phyloP scores from a whole-genome alignment of 2,888 invertebrate species.

The Tetragnatha montana region DNA sequence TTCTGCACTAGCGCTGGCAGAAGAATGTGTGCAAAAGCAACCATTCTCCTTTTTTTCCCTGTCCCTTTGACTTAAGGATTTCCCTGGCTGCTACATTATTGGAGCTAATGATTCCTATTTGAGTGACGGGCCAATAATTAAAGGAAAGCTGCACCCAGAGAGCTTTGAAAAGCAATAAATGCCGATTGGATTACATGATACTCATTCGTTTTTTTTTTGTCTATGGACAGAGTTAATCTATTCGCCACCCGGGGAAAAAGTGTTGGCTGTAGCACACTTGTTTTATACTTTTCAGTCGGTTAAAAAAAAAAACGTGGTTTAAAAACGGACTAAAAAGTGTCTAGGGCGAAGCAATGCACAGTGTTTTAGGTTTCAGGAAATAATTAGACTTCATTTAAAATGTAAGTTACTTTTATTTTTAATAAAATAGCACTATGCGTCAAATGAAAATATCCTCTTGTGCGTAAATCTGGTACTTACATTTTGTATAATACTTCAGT shows the following conservation, averaged over 20 bases:
- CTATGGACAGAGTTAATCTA: not conserved
- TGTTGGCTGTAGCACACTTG: too few species aligned
- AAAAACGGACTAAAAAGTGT: too few species aligned
- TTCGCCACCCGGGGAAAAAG: not conserved
- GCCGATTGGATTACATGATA: constrained; percentile 30
- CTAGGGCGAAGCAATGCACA: too few species aligned
- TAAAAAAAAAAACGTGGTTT: too few species aligned
- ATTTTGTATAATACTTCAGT: too few species aligned
- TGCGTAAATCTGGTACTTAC: too few species aligned
- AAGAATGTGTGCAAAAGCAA: not conserved
- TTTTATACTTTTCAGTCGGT: too few species aligned
- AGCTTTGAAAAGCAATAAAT: constrained; percentile 49
- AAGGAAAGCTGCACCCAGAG: constrained; percentile 32
- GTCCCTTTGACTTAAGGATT: constrained; percentile 28
- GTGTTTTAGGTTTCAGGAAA: too few species aligned
- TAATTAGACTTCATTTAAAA: too few species aligned
- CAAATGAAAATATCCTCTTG: too few species aligned
- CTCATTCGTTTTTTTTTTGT: constrained; percentile 28
- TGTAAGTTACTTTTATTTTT: too few species aligned
- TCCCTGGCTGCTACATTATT: constrained; percentile 36
- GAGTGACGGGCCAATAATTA: constrained; percentile 55
- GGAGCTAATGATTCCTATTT: constrained; percentile 52
- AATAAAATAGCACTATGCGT: too few species aligned
- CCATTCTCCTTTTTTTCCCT: not conserved
- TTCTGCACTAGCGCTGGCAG: not conserved